Percentiles rank a stretch among this genome's conserved stretches.
phyloP scores from a whole-genome alignment of 2,797 vertebrate species.

The Coregonus ussuriensis region DNA sequence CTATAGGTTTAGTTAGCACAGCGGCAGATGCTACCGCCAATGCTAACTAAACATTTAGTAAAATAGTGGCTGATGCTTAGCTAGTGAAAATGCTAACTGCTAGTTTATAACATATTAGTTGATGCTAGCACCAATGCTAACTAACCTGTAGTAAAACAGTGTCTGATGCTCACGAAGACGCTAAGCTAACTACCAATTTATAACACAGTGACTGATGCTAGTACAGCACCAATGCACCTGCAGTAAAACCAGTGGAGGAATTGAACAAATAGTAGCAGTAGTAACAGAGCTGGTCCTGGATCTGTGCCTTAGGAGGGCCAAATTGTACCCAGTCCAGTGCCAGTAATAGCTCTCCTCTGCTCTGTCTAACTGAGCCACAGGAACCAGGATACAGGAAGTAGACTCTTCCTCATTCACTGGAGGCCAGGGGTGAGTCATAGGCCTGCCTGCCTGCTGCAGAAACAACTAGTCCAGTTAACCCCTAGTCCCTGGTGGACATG shows the following conservation, averaged over 20 bases:
- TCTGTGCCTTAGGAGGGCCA: background rate
- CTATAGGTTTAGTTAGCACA: background rate
- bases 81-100: background rate
- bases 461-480: background rate
- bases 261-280: background rate
- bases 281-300: background rate
- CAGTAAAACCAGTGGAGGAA: background rate
- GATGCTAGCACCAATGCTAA: too few relatives aligned
- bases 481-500: background rate
- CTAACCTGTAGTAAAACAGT: too few relatives aligned
- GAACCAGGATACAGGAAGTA: slow-evolving; percentile 60
- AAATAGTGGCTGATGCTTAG: background rate
- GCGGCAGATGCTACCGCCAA: background rate
- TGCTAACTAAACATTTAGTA: background rate
- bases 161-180: too few relatives aligned
- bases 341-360: background rate
- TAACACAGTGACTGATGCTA: too few relatives aligned
- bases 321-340: background rate
- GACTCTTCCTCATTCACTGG: slow-evolving; percentile 59
- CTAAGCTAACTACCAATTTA: too few relatives aligned
- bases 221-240: background rate
- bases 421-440: background rate
- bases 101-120: too few relatives aligned
- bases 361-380: slow-evolving; percentile 27
- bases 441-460: slow-evolving; percentile 1